phyloP scores from a whole-genome alignment of 2,888 invertebrate genomes.

The Hyppa rectilinea region DNA sequence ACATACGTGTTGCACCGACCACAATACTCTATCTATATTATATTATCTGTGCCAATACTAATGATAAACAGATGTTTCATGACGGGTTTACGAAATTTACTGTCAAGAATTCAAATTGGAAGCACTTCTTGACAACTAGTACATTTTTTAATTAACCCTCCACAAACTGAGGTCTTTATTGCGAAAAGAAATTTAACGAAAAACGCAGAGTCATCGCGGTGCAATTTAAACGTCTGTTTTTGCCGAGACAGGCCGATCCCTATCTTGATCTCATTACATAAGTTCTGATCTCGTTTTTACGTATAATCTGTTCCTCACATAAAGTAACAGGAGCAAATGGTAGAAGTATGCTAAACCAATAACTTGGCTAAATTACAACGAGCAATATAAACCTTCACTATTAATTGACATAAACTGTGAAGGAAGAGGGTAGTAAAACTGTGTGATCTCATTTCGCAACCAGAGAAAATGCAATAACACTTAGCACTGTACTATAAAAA shows the following conservation, averaged over 20 bases:
- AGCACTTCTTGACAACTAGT: constrained; percentile 20
- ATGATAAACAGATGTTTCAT: neutral
- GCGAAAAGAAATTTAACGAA: constrained; percentile 78
- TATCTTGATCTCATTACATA: constrained; percentile 81
- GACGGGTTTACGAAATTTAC: neutral
- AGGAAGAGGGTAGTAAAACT: constrained; percentile 48
- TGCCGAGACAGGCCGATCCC: constrained; percentile 74
- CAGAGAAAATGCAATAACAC: constrained; percentile 39
- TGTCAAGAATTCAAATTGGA: constrained; percentile 7
- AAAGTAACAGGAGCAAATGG: constrained; percentile 50
- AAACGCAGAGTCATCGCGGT: constrained; percentile 80
- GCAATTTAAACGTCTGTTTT: constrained; percentile 84
- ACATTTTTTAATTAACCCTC: constrained; percentile 73
- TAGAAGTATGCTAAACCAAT: constrained; percentile 42
- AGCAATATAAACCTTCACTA: constrained; percentile 35
- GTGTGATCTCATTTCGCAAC: constrained; percentile 44
- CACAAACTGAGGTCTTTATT: constrained; percentile 77
- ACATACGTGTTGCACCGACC: too few relatives aligned
- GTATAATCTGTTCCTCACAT: constrained; percentile 44
- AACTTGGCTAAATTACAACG: constrained; percentile 42
- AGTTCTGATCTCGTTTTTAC: constrained; percentile 69
- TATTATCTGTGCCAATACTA: neutral
- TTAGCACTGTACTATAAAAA: constrained; percentile 39
- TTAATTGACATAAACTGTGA: constrained; percentile 41
- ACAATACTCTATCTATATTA: neutral